These are phyloP conservation scores for Aphidoletes aphidimyza DNA, from an alignment of 2,888 invertebrate species.

Conservation along the genomic window DNA sequence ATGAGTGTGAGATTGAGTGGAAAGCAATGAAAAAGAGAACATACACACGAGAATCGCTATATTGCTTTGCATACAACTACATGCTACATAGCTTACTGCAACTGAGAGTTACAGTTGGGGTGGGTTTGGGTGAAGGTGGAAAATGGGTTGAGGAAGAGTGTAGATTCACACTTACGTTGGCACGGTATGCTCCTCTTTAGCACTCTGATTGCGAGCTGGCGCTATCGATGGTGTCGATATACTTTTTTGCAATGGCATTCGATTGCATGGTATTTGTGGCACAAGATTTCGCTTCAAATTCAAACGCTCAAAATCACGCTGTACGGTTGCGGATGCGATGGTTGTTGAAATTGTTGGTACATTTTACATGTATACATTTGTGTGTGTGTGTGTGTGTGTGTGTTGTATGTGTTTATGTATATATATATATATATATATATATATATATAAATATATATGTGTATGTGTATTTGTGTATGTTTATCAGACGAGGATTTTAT, in stretches of 20 bases:
- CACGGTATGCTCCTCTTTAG: constrained; percentile 68
- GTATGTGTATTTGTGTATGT: background rate
- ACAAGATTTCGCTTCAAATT: constrained; percentile 67
- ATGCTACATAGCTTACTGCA: too few species aligned
- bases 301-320: constrained; percentile 66
- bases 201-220: constrained; percentile 72
- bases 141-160: background rate
- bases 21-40: too few species aligned
- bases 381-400: too few species aligned
- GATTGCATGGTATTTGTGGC: constrained; percentile 67
- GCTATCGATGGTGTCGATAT: constrained; percentile 91
- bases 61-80: too few species aligned
- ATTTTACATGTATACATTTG: constrained; percentile 53
- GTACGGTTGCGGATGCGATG: constrained; percentile 54
- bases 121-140: too few species aligned
- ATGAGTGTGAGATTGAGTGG: too few species aligned
- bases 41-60: too few species aligned
- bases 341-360: background rate
- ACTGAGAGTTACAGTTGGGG: too few species aligned
- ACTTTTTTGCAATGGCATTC: constrained; percentile 87
- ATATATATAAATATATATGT: too few species aligned
- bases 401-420: too few species aligned
- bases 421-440: too few species aligned
- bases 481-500: background rate
- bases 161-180: constrained; percentile 69